Percentiles rank a stretch among this genome's conserved stretches.
Evolutionary conservation across 2,113 vertebrate genomes (phyloP).

Genomic region (Peromyscus leucopus): DNA sequence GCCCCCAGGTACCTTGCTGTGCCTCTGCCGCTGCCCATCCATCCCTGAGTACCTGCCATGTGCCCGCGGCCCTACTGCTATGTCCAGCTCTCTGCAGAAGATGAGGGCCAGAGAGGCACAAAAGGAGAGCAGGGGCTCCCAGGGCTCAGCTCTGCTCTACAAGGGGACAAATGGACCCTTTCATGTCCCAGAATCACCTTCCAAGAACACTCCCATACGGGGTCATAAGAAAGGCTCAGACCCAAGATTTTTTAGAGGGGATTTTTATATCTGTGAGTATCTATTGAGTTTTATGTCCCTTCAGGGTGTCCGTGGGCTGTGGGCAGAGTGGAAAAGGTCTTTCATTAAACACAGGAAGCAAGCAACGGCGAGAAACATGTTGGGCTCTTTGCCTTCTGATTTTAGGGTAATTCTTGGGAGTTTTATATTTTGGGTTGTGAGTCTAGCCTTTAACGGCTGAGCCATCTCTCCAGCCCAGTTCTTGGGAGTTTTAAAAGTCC

Average conservation of each 20-base stretch:
- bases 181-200: constrained; percentile 71
- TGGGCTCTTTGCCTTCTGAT: background rate
- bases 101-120: background rate
- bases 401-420: constrained; percentile 23
- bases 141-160: background rate
- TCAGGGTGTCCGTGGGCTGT: constrained; percentile 12
- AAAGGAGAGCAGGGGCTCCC: background rate
- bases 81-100: background rate
- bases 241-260: constrained; percentile 54
- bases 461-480: background rate
- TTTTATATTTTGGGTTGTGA: background rate
- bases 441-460: too few species aligned
- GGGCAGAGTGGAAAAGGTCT: constrained; percentile 20
- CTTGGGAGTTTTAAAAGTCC: constrained; percentile 5
- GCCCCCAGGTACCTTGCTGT: background rate
- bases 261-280: constrained; percentile 51
- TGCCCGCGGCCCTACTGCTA: background rate
- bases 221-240: constrained; percentile 61
- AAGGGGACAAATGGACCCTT: constrained; percentile 60
- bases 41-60: too few species aligned
- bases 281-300: constrained; percentile 65
- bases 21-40: accelerated
- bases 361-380: constrained; percentile 2
- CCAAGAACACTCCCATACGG: background rate
- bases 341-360: constrained; percentile 30